phyloP scores from a whole-genome alignment of 2,113 vertebrate species.

The Apteryx owenii region DNA sequence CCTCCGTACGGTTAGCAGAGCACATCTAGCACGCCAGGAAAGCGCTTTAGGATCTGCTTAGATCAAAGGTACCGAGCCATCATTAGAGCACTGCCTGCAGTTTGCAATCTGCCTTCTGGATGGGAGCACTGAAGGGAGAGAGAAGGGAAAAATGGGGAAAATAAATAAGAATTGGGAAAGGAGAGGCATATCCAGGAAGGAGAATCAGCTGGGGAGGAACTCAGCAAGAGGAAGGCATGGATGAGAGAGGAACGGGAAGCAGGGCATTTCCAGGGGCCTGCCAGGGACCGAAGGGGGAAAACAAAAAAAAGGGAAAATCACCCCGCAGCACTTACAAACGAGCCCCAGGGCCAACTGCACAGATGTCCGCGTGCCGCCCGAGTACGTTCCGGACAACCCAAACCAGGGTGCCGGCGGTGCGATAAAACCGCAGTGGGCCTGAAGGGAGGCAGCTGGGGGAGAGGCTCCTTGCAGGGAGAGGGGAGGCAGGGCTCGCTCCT shows the following conservation, averaged over 20 bases:
- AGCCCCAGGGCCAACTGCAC: not conserved
- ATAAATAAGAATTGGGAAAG: not conserved
- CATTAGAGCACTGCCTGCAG: not conserved
- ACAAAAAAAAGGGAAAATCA: not conserved
- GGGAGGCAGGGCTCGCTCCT: not conserved
- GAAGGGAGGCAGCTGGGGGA: not conserved
- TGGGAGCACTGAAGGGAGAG: not conserved
- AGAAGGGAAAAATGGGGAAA: not conserved
- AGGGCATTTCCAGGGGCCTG: not conserved
- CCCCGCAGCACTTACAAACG: not conserved
- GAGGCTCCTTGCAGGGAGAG: not conserved
- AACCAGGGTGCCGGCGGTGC: not conserved
- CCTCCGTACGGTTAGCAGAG: not conserved
- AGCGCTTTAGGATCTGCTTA: not conserved
- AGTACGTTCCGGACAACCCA: not conserved
- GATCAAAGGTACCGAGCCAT: not conserved
- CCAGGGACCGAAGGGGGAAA: not conserved
- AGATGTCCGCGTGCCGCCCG: rapidly evolving
- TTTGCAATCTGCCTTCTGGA: not conserved
- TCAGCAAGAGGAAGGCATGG: not conserved
- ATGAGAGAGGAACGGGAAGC: not conserved
- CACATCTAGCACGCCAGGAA: rapidly evolving
- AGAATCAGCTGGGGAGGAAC: not conserved
- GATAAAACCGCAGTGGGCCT: not conserved
- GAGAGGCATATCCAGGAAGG: not conserved